Percentiles rank a stretch among this genome's conserved stretches.
These are phyloP conservation scores for Trogon melanurus DNA, from an alignment of 2,113 vertebrate species.

Conservation along the genomic window DNA sequence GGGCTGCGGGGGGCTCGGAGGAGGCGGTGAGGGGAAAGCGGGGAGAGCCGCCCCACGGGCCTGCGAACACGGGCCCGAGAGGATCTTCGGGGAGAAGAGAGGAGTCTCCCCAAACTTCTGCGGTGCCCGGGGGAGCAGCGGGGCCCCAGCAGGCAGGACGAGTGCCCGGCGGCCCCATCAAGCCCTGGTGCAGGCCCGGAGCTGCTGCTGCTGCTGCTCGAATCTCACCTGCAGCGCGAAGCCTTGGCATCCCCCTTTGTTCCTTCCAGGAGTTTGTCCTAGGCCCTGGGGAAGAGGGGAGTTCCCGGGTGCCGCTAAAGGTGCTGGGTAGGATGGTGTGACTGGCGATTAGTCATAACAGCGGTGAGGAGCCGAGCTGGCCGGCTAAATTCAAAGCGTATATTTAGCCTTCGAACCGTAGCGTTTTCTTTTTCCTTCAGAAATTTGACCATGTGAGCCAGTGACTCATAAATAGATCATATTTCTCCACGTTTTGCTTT, in stretches of 20 bases:
- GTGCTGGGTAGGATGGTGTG: background rate
- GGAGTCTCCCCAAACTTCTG: fast-evolving
- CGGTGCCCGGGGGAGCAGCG: fast-evolving
- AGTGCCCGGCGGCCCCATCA: fast-evolving
- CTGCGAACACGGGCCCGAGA: background rate
- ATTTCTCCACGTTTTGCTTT: background rate
- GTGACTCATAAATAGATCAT: constrained; percentile 3
- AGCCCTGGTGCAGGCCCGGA: background rate
- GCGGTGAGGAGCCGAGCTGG: background rate
- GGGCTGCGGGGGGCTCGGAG: background rate
- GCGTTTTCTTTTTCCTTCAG: background rate
- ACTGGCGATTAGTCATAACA: background rate
- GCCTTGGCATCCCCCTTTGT: background rate
- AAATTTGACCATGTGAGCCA: constrained; percentile 40
- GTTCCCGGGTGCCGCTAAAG: background rate
- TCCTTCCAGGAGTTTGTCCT: background rate
- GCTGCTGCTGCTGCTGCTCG: background rate
- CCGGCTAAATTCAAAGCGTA: background rate
- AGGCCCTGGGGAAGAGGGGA: background rate
- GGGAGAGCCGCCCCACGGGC: background rate
- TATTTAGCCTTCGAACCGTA: background rate
- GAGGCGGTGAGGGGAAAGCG: fast-evolving
- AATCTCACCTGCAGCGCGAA: background rate
- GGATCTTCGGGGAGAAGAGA: fast-evolving
- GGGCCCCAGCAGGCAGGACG: background rate